Evolutionary conservation across 2,888 invertebrate genomes (phyloP).

Genomic region (Micoletzkya japonica): DNA sequence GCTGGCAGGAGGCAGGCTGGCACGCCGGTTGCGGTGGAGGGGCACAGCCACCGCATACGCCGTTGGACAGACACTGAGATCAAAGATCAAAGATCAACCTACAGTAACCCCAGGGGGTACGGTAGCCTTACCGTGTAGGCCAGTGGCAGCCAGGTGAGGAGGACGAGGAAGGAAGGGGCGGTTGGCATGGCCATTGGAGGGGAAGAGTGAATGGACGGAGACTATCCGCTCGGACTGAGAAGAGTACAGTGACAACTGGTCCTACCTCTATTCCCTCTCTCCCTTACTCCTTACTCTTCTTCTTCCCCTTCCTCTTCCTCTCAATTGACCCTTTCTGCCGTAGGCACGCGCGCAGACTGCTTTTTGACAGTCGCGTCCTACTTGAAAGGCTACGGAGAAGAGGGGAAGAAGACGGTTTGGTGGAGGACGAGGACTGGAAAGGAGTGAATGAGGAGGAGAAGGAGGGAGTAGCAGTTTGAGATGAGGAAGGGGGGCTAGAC

Average conservation of each 20-base stretch:
- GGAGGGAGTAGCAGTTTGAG: slow-evolving; percentile 4
- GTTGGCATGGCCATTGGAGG: neutral
- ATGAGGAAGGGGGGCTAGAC: too few relatives aligned
- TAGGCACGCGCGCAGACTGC: too few relatives aligned
- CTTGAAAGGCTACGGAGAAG: too few relatives aligned
- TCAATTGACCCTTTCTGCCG: too few relatives aligned
- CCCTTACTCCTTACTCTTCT: too few relatives aligned
- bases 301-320: too few relatives aligned
- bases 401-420: too few relatives aligned
- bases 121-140: slow-evolving; percentile 1
- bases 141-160: neutral
- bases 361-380: too few relatives aligned
- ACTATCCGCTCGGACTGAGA: neutral
- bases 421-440: neutral
- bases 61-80: slow-evolving; percentile 49
- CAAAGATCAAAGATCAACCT: neutral
- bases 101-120: too few relatives aligned
- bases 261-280: too few relatives aligned
- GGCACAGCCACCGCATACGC: slow-evolving; percentile 54
- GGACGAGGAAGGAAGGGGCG: neutral
- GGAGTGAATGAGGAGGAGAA: neutral
- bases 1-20: slow-evolving; percentile 47
- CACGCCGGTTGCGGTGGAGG: slow-evolving; percentile 43
- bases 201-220: too few relatives aligned
- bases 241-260: too few relatives aligned